These are phyloP conservation scores for Synodontis membranacea DNA, from an alignment of 2,113 vertebrate species.

Conservation along the genomic window DNA sequence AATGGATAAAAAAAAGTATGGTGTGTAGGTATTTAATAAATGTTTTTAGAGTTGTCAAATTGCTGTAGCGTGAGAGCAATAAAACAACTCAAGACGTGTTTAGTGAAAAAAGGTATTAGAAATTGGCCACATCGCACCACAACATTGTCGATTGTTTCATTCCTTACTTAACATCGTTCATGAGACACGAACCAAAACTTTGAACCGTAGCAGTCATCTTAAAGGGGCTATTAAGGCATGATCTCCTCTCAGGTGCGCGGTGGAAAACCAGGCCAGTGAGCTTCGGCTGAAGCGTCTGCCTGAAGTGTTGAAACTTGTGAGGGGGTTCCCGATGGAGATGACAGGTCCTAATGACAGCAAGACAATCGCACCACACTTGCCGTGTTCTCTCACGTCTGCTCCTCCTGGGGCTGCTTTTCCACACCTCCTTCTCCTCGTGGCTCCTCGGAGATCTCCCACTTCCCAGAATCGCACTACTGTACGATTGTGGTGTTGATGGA, in stretches of 20 bases:
- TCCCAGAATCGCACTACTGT: constrained; percentile 2
- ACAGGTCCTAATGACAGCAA: constrained; percentile 48
- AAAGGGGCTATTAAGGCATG: constrained; percentile 9
- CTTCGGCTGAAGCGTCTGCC: background rate
- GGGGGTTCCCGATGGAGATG: constrained; percentile 43
- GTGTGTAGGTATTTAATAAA: background rate
- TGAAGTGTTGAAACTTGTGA: constrained; percentile 51
- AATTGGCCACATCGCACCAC: background rate
- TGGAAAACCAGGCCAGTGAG: constrained; percentile 19
- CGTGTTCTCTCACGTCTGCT: constrained; percentile 44
- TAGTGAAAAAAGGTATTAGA: background rate
- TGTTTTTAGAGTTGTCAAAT: background rate
- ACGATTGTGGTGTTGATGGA: constrained; percentile 23
- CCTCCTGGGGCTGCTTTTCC: constrained; percentile 30
- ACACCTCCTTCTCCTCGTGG: constrained; percentile 16
- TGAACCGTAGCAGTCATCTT: background rate
- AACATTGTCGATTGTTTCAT: background rate
- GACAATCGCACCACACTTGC: constrained; percentile 20
- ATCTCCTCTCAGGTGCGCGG: constrained; percentile 34
- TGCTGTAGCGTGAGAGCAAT: background rate
- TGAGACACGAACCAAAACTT: constrained; percentile 8
- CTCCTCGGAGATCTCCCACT: constrained; percentile 24
- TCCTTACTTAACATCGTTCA: background rate
- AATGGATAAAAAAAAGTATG: background rate
- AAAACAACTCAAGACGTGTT: background rate